Conservation (phyloP, 2,888 invertebrate genomes). For the Liodrosophila aerea region DNA sequence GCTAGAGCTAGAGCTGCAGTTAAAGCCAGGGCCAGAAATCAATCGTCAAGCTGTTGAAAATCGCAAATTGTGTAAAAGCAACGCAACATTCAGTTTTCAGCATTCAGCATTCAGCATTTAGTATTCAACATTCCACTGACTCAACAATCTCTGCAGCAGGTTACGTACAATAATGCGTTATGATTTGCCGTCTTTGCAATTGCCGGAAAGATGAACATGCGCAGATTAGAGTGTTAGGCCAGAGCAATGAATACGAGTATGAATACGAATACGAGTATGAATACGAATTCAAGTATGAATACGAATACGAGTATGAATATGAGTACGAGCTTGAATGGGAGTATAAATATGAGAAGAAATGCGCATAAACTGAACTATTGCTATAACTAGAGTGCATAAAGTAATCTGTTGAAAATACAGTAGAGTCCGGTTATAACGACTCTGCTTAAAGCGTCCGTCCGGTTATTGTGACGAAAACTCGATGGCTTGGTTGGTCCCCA, state of each 20-base stretch:
- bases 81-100: constrained; percentile 37
- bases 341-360: too few relatives aligned
- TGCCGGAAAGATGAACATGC: constrained; percentile 68
- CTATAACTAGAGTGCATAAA: too few relatives aligned
- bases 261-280: too few relatives aligned
- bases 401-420: too few relatives aligned
- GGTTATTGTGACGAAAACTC: too few relatives aligned
- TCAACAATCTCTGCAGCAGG: constrained; percentile 32
- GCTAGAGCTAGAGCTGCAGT: constrained; percentile 2
- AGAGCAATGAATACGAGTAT: constrained; percentile 2
- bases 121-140: constrained; percentile 18
- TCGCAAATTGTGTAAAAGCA: constrained; percentile 68
- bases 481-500: too few relatives aligned
- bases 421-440: too few relatives aligned
- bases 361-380: too few relatives aligned
- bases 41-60: constrained; percentile 76
- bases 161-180: constrained; percentile 65
- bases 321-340: too few relatives aligned
- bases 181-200: constrained; percentile 60
- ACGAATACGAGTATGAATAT: too few relatives aligned
- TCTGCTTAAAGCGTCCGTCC: too few relatives aligned
- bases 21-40: constrained; percentile 58
- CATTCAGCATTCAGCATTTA: constrained; percentile 8
- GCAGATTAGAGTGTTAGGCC: constrained; percentile 39
- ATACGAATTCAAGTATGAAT: too few relatives aligned